Evolutionary conservation across 2,113 vertebrate genomes (phyloP).

Genomic region (Dermatemys mawii): DNA sequence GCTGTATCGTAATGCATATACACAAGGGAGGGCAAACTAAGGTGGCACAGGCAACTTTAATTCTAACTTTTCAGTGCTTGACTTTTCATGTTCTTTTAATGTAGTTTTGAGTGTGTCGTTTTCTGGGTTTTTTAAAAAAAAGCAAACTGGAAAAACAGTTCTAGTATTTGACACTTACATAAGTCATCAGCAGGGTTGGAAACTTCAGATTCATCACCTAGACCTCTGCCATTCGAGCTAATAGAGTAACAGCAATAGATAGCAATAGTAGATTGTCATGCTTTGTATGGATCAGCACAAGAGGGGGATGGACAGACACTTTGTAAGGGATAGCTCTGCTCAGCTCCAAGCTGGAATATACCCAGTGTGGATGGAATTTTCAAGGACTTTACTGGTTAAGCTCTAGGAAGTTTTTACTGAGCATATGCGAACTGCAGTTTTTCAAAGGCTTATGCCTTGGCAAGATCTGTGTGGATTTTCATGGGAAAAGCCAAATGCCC

Average conservation of each 20-base stretch:
- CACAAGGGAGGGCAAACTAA: not conserved
- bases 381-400: not conserved
- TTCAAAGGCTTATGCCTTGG: not conserved
- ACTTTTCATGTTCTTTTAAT: not conserved
- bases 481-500: not conserved
- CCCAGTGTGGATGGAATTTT: not conserved
- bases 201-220: not conserved
- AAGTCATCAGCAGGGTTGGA: not conserved
- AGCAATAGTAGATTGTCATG: not conserved
- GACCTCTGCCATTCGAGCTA: not conserved
- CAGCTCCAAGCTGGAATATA: not conserved
- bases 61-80: not conserved
- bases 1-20: not conserved
- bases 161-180: not conserved
- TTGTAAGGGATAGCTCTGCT: not conserved
- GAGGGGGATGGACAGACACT: not conserved
- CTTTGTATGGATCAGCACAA: not conserved
- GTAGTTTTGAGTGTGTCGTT: not conserved
- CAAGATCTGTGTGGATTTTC: not conserved
- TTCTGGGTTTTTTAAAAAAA: not conserved
- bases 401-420: not conserved
- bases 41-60: not conserved
- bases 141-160: not conserved
- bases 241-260: not conserved
- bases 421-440: not conserved